Evolutionary conservation across 1,140 invertebrate species (phyloP), one percentile per base, ranked within the genome.

Genomic region (Calycopis cecrops): DNA sequence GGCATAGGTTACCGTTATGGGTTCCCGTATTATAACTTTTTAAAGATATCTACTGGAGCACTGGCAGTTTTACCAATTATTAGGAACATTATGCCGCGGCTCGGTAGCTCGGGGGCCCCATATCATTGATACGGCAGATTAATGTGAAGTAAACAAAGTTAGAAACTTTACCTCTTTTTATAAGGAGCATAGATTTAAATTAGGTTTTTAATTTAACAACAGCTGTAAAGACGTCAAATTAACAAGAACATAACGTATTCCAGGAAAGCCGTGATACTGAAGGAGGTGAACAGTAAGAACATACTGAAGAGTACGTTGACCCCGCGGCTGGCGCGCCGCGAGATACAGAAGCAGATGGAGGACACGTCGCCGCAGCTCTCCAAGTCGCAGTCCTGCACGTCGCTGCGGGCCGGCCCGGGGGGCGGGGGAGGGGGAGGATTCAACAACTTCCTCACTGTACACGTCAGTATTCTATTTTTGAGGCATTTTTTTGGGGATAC

Each of bases 221-320:
- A 0, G 9, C 7, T 11, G 4, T 1, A 12, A 11, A 8, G n/a
- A 12, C 21, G 2, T 3, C 6, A 28, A 28, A 28, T 28, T 42
- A 28, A 28, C 48, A 35, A 48, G n/a, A 40, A 10, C n/a, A 0
- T 12, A 35, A 57, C 48, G 49, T 6, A 42, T 88, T 86, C 3
- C 67, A 94, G 93, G 76, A 94, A 94, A 85, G 93, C 92, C 68
- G 93, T 96, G 0, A 94, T 92, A 48, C 65, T 96, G 55, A 95
- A 95, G 71, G 95, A 95, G 73, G 91, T 95, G 0, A 95, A 93
- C 71, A 95, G 93, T 68, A 94, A 94, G 66, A 93, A 96, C 63
- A 95, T 96, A 40, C 74, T 96, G 4, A 94, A 94, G 82, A 95
- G 93, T 21, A 95, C 94, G 0, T 68, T 96, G 38, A 95, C 94